phyloP scores from a whole-genome alignment of 2,888 invertebrate species.

The Philaethria dido region DNA sequence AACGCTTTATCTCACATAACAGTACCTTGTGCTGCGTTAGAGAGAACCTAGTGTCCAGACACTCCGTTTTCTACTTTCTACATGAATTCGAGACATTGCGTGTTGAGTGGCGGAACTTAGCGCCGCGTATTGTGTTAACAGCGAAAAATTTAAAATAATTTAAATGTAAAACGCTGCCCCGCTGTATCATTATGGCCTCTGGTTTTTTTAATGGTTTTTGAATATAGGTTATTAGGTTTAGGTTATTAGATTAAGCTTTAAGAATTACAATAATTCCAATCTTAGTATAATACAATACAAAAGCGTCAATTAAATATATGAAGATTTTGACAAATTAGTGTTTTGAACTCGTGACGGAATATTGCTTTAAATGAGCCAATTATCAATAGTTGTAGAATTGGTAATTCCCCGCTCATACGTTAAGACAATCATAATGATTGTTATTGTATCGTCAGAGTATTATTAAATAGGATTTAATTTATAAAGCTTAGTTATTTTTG shows the following conservation, averaged over 20 bases:
- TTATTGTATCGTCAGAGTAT: background rate
- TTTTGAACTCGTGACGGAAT: background rate
- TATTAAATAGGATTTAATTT: background rate
- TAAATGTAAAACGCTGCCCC: too few species aligned
- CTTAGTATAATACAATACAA: background rate
- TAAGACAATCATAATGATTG: background rate
- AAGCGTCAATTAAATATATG: too few species aligned
- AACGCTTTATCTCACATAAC: too few species aligned
- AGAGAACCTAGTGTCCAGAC: too few species aligned
- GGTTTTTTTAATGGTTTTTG: too few species aligned
- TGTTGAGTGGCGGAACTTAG: too few species aligned
- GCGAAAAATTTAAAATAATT: too few species aligned
- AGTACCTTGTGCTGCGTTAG: too few species aligned
- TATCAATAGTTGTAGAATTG: constrained; percentile 12
- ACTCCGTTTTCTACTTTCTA: too few species aligned
- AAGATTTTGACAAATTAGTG: background rate
- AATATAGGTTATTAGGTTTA: background rate
- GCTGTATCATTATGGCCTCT: too few species aligned
- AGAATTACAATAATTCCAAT: background rate
- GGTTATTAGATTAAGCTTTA: background rate
- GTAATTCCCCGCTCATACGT: constrained; percentile 3
- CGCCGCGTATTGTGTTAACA: too few species aligned
- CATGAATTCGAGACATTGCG: too few species aligned
- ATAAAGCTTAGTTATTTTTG: background rate
- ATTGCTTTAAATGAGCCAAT: constrained; percentile 1